Conservation (phyloP, 2,888 invertebrate genomes). For the Patella ulyssiponensis region DNA sequence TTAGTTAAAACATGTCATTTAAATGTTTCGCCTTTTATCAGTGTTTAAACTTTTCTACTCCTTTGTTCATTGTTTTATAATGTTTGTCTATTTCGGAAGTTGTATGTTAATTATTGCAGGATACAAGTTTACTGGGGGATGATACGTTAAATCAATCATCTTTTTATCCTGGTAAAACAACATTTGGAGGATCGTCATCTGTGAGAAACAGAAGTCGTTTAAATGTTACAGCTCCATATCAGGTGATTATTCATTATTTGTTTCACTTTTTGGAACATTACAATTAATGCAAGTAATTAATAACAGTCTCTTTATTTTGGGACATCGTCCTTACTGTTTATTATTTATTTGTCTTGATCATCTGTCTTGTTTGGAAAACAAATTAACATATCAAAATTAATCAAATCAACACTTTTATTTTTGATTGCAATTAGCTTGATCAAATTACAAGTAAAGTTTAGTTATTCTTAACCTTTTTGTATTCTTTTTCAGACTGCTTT, state of each 20-base stretch:
- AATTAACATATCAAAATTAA: too few species aligned
- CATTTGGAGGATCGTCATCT: constrained; percentile 68
- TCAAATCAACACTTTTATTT: background rate
- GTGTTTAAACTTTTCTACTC: too few species aligned
- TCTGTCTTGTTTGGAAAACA: too few species aligned
- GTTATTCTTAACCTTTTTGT: background rate
- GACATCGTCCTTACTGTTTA: too few species aligned
- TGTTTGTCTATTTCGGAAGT: background rate
- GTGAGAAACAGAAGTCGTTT: constrained; percentile 45
- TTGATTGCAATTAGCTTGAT: background rate
- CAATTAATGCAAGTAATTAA: background rate
- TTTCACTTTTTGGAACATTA: background rate
- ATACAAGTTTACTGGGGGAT: constrained; percentile 41
- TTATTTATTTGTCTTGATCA: too few species aligned
- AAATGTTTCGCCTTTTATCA: too few species aligned
- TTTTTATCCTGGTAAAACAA: constrained; percentile 68
- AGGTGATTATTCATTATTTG: constrained; percentile 34
- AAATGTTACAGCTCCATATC: constrained; percentile 54
- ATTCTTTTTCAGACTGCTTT: constrained; percentile 44
- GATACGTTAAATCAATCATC: constrained; percentile 52
- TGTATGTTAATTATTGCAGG: constrained; percentile 22
- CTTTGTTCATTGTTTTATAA: too few species aligned
- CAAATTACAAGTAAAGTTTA: background rate
- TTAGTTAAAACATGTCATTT: too few species aligned
- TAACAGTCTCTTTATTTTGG: too few species aligned